Percentiles rank a stretch among this genome's conserved stretches.
phyloP scores from a whole-genome alignment of 2,888 invertebrate species.

The Eucera pruinosa region DNA sequence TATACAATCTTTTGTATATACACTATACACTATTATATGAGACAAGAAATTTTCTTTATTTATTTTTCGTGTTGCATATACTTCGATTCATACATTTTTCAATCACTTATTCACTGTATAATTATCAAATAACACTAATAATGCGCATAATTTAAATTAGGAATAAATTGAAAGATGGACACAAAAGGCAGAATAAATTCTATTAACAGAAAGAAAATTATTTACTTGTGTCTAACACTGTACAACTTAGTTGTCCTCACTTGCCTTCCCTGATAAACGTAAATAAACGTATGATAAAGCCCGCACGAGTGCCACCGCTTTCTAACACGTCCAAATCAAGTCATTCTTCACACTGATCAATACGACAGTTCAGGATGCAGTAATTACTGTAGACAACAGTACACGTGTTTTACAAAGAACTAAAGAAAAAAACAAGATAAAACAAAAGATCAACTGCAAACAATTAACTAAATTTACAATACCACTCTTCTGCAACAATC shows the following conservation, averaged over 20 bases:
- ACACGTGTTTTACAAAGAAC: conserved; percentile 4
- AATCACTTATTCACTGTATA: too few relatives aligned
- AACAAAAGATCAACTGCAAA: neutral
- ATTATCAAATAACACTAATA: too few relatives aligned
- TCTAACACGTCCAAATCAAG: conserved; percentile 26
- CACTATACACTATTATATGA: too few relatives aligned
- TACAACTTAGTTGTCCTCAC: neutral
- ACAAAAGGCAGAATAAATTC: neutral
- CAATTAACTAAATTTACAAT: too few relatives aligned
- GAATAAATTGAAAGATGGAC: neutral
- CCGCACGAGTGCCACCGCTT: conserved; percentile 7
- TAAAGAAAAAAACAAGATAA: neutral
- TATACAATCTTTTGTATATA: too few relatives aligned
- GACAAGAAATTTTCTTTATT: too few relatives aligned
- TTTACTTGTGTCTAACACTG: neutral
- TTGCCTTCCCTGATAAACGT: neutral
- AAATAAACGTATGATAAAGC: conserved; percentile 25
- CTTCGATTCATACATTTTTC: too few relatives aligned
- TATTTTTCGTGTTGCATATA: too few relatives aligned
- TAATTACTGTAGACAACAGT: neutral
- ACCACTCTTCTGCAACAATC: too few relatives aligned
- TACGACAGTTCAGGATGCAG: neutral
- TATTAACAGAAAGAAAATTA: too few relatives aligned
- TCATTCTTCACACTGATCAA: conserved; percentile 11
- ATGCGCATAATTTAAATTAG: neutral